Evolutionary conservation across 64 coral and sea anemone genomes (phyloP), one percentile per base, ranked within the genome.

Genomic region (Actinia equina): DNA sequence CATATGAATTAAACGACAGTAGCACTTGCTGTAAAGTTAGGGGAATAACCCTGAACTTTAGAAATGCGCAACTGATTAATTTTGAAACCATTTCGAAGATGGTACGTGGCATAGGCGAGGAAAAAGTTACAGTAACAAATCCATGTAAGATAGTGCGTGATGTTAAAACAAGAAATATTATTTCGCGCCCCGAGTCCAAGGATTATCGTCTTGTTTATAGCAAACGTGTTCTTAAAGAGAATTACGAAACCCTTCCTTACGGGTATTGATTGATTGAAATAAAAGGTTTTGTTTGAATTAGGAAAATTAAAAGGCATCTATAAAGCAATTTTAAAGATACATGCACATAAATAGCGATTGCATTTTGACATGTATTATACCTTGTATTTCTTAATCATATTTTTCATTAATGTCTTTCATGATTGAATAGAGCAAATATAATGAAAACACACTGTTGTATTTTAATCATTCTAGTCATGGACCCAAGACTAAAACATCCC

Each of bases 1-100:
- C 51, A 5, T 90, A 90, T 43, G 12, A 90, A n/a, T 42, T 81
- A 22, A 64, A 89, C 43, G 58, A 89, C 23, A 62, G 61, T 3
- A 22, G 65, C 8, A 85, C 80, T 4, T 55, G 44, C 27, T 90
- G 88, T 76, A 90, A 90, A 30, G 59, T 90, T 5, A n/a, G 82
- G 9, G 81, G 88, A 2, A 74, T 90, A 37, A 85, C 88, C 22
- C 60, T 90, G 6, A 85, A 77, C 57, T 84, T 84, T 54, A 84
- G 88, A 23, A 77, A 59, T 12, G 81, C 88, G 2, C 45, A 56
- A 16, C 5, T 88, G 15, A 54, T 92, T 3, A 88, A 92, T 84
- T 77, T 93, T 59, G 23, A 77, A 3, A 56, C 80, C n/a, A 89
- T 93, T 18, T 55, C 19, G 12, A 44, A 62, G 22, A 60, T 85